phyloP scores from a whole-genome alignment of 2,797 vertebrate species.

The Enteromius argenteus region DNA sequence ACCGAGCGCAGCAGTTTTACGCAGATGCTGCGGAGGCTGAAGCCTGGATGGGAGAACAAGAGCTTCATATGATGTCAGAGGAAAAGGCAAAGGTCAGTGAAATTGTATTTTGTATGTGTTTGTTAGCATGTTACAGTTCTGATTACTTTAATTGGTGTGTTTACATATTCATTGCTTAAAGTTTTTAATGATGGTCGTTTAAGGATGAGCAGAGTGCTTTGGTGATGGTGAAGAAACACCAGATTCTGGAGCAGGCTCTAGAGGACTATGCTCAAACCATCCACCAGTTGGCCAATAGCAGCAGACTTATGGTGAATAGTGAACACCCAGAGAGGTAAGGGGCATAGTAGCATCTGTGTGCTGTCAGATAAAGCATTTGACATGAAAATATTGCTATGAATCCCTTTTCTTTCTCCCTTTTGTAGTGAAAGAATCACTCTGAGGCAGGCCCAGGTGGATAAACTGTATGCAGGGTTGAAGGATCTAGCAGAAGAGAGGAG shows the following conservation, averaged over 20 bases:
- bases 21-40: constrained; percentile 89
- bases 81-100: constrained; percentile 91
- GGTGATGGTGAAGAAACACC: constrained; percentile 93
- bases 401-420: neutral
- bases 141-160: constrained; percentile 30
- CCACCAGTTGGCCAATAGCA: constrained; percentile 89
- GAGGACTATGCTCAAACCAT: constrained; percentile 91
- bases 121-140: neutral
- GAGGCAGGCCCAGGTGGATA: constrained; percentile 92
- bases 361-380: neutral
- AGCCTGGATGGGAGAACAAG: constrained; percentile 97
- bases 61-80: constrained; percentile 97
- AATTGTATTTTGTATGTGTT: constrained; percentile 66
- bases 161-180: constrained; percentile 15
- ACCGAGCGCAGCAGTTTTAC: constrained; percentile 92
- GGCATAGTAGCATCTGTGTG: constrained; percentile 1
- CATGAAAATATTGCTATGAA: neutral
- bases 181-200: neutral
- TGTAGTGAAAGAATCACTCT: constrained; percentile 86
- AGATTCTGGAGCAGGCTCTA: constrained; percentile 89
- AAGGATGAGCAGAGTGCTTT: constrained; percentile 92
- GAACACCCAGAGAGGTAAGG: constrained; percentile 91
- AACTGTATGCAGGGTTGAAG: constrained; percentile 90
- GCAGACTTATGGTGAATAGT: constrained; percentile 88
- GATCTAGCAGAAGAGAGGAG: constrained; percentile 90